A percentile compares a stretch with the other conserved stretches of the same genome.
Conservation (phyloP, 2,113 vertebrate genomes). For the Mixornis gularis region DNA sequence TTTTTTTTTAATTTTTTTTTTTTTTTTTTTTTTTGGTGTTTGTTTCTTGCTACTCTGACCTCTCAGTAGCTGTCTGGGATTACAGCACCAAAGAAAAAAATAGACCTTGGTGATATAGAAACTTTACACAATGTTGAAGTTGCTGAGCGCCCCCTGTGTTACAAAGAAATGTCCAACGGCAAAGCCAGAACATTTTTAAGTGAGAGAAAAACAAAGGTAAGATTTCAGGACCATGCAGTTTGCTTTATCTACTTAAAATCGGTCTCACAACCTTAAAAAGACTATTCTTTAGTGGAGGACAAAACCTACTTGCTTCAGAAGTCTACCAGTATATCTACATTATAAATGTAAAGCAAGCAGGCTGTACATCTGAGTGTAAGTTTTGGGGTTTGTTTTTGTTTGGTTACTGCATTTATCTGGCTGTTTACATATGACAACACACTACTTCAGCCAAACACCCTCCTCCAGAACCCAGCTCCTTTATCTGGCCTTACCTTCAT, state of each 20-base stretch:
- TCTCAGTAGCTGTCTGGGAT: background rate
- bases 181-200: background rate
- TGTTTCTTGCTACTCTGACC: background rate
- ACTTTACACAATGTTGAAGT: background rate
- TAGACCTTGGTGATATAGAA: background rate
- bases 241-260: background rate
- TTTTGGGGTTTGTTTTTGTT: background rate
- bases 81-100: background rate
- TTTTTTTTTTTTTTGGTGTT: background rate
- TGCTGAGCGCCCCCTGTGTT: background rate
- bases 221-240: background rate
- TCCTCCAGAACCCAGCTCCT: background rate
- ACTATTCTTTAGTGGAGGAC: background rate
- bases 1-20: too few species aligned
- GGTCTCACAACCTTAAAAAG: background rate
- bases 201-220: background rate
- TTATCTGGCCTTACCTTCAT: slow-evolving; percentile 83
- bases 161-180: background rate
- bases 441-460: background rate
- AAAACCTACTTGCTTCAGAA: background rate
- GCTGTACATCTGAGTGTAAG: background rate
- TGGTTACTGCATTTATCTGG: background rate
- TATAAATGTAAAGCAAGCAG: background rate
- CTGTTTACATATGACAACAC: background rate
- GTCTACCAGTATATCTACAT: background rate